Conservation (phyloP, 2,113 vertebrate genomes). For the Hiodon alosoides region DNA sequence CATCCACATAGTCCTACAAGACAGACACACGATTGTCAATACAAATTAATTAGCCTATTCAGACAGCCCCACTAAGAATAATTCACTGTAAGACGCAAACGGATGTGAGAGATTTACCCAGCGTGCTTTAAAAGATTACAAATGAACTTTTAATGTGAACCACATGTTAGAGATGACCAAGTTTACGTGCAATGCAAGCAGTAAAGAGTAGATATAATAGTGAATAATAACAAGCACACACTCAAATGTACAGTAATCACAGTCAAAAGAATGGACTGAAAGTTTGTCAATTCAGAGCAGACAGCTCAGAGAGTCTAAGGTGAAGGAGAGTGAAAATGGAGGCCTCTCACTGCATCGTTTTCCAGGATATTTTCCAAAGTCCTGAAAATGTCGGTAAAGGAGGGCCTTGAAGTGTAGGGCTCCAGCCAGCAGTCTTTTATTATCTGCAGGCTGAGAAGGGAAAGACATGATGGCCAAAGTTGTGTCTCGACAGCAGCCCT, state of each 20-base stretch:
- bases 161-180: too few species aligned
- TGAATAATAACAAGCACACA: too few species aligned
- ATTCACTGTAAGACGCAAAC: too few species aligned
- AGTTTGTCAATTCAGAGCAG: not conserved
- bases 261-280: too few species aligned
- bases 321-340: not conserved
- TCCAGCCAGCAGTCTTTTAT: conserved; percentile 61
- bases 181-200: too few species aligned
- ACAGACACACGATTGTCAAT: not conserved
- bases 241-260: too few species aligned
- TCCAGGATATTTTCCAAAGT: conserved; percentile 58
- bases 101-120: too few species aligned
- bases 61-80: too few species aligned
- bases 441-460: conserved; percentile 48
- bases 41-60: not conserved
- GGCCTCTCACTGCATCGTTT: conserved; percentile 54
- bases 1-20: conserved; percentile 61
- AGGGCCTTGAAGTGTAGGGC: conserved; percentile 50
- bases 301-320: not conserved
- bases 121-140: too few species aligned
- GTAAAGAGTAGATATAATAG: too few species aligned
- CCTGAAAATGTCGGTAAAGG: conserved; percentile 50
- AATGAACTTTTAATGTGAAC: too few species aligned
- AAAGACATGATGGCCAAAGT: not conserved
- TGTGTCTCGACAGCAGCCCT: not conserved